Base-by-base conservation (phyloP, 2,113 vertebrate genomes). In the Nettapus auritus region DNA sequence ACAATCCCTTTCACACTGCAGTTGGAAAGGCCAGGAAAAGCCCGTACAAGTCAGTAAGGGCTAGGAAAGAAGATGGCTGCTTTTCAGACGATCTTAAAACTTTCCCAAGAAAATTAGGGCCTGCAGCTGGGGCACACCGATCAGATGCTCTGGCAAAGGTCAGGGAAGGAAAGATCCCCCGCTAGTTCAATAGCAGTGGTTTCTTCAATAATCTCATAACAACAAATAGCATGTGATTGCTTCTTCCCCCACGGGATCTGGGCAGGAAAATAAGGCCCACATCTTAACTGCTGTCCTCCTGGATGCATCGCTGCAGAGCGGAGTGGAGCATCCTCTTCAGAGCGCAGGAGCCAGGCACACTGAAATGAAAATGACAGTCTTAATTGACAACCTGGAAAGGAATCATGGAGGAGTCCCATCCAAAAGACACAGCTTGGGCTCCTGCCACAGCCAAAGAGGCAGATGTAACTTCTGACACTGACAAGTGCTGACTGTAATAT, bases 401-500 rank as follows among this genome's bases (percentile, higher is more conserved):
- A 83, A 80, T 91, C 74, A 57, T 23, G 48, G 48, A 93, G 57
- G 20, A 94, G 26, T 56, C 55, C 36, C 70, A n/a, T 88, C 74
- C 89, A 76, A 60, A 48, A 68, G 62, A 71, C 42, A 36, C 0
- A 0, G 28, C 73, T 70, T 90, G 69, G 82, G 79, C 67, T 88
- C n/a, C 87, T 88, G 80, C 78, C 86, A 64, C 77, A 60, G 12
- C 69, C 56, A 1, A 74, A 87, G 42, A 95, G 70, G 85, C 66
- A 92, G 86, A 59, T 82, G 38, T 67, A 79, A 69, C 59, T 93
- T 64, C 79, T 96, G 92, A 91, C 79, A 79, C 21, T 86, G 88
- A 87, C 78, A 83, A 92, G 82, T 68, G 82, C 86, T n/a, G 68
- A 90, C 38, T 46, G 44, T 77, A 68, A 25, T 20, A 40, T 34